Evolutionary conservation across 2,113 vertebrate genomes (phyloP).

Genomic region (Nesogale talazaci): DNA sequence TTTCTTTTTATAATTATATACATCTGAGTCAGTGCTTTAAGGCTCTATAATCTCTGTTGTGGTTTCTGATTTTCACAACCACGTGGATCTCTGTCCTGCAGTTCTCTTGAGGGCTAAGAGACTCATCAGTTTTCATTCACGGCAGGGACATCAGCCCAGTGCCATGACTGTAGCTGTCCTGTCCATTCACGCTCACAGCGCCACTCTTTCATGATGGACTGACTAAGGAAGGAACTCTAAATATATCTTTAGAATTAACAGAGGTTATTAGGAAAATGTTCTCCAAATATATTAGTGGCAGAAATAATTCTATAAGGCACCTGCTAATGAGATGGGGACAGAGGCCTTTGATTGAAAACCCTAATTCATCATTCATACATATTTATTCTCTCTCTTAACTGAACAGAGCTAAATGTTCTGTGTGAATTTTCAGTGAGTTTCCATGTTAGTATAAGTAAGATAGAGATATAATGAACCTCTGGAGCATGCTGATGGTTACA

Average conservation of each 20-base stretch:
- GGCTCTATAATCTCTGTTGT: not conserved
- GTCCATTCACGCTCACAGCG: not conserved
- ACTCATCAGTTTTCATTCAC: not conserved
- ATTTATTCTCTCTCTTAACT: not conserved
- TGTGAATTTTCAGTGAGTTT: not conserved
- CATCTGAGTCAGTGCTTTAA: not conserved
- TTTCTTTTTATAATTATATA: slow-evolving; percentile 19
- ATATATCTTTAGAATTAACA: too few species aligned
- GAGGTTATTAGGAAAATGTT: not conserved
- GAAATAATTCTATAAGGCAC: not conserved
- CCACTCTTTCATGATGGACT: too few species aligned
- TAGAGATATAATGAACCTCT: not conserved
- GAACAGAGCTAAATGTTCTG: not conserved
- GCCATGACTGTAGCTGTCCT: fast-evolving
- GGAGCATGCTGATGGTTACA: not conserved
- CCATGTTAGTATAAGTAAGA: not conserved
- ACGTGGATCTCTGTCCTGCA: not conserved
- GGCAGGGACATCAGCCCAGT: not conserved
- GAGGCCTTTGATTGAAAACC: not conserved
- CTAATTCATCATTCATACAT: not conserved
- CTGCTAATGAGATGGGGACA: slow-evolving; percentile 35
- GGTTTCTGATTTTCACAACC: not conserved
- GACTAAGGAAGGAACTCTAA: too few species aligned
- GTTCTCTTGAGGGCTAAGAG: not conserved
- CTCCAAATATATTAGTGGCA: slow-evolving; percentile 2